phyloP scores from a whole-genome alignment of 2,888 invertebrate genomes.

The Chrysodeixis includens region DNA sequence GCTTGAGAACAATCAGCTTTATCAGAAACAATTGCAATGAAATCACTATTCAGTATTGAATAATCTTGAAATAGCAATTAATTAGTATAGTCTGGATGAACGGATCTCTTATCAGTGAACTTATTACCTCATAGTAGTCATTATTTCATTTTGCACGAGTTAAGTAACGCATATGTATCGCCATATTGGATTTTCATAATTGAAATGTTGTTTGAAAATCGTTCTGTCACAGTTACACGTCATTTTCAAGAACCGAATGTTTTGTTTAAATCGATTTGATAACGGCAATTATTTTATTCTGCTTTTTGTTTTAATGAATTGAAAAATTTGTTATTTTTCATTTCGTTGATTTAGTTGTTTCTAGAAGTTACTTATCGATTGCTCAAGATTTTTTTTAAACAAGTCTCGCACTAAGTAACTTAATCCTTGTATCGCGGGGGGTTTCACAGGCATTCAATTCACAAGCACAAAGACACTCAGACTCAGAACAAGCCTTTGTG shows the following conservation, averaged over 20 bases:
- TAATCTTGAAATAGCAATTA: slow-evolving; percentile 36
- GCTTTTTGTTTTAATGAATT: not conserved
- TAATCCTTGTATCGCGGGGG: too few relatives aligned
- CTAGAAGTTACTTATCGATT: not conserved
- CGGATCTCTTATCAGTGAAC: slow-evolving; percentile 31
- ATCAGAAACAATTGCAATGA: not conserved
- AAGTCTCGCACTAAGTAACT: too few relatives aligned
- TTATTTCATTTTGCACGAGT: too few relatives aligned
- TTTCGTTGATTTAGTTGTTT: not conserved
- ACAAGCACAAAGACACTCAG: too few relatives aligned
- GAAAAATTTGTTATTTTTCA: not conserved
- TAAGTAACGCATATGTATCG: slow-evolving; percentile 9
- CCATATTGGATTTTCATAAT: not conserved
- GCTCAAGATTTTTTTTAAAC: too few relatives aligned
- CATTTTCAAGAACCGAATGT: not conserved
- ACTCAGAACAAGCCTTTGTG: too few relatives aligned
- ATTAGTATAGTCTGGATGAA: slow-evolving; percentile 28
- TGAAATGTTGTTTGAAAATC: not conserved
- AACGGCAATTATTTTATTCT: not conserved
- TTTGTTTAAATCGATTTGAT: not conserved
- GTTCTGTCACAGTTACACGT: not conserved
- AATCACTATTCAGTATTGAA: not conserved
- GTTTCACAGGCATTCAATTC: too few relatives aligned
- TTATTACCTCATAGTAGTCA: slow-evolving; percentile 29
- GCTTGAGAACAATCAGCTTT: not conserved